Conservation (phyloP, 2,888 invertebrate genomes). For the Tubulanus polymorphus region DNA sequence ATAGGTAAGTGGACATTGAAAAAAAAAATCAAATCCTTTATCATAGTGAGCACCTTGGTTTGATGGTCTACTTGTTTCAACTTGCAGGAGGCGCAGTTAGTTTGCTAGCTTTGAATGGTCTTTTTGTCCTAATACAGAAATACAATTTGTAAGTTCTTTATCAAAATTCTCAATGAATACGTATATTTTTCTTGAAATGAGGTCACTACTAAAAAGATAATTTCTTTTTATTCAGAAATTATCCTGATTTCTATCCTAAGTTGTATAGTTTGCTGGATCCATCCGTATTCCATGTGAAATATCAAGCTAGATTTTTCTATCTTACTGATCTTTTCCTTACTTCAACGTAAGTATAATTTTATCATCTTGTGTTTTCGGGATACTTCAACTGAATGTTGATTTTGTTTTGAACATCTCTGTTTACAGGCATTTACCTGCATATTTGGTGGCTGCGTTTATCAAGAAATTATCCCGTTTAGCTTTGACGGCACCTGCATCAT, state of each 20-base stretch:
- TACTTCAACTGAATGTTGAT: background rate
- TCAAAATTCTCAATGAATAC: background rate
- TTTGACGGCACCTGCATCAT: conserved; percentile 70
- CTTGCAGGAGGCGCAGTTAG: conserved; percentile 77
- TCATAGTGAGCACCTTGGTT: no score
- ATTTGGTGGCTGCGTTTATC: conserved; percentile 86
- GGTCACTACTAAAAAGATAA: conserved; percentile 5
- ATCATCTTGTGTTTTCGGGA: background rate
- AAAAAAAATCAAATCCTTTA: background rate
- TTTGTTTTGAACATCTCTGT: conserved; percentile 6
- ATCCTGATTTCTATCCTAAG: conserved; percentile 90
- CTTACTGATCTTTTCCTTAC: conserved; percentile 85
- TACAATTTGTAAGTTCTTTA: conserved; percentile 70
- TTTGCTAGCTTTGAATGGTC: conserved; percentile 84
- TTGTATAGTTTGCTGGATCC: conserved; percentile 92
- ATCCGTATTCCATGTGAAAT: conserved; percentile 84
- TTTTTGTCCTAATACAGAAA: conserved; percentile 81
- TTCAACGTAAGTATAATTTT: conserved; percentile 69
- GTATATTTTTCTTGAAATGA: background rate
- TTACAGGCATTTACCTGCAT: conserved; percentile 80
- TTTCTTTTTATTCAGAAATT: conserved; percentile 61
- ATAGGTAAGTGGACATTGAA: conserved; percentile 58
- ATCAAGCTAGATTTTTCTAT: conserved; percentile 82
- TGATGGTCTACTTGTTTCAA: conserved; percentile 15
- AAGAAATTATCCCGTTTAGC: conserved; percentile 82